Base-by-base conservation (phyloP, 2,888 invertebrate species). In the Tenthredo scrophulariae region DNA sequence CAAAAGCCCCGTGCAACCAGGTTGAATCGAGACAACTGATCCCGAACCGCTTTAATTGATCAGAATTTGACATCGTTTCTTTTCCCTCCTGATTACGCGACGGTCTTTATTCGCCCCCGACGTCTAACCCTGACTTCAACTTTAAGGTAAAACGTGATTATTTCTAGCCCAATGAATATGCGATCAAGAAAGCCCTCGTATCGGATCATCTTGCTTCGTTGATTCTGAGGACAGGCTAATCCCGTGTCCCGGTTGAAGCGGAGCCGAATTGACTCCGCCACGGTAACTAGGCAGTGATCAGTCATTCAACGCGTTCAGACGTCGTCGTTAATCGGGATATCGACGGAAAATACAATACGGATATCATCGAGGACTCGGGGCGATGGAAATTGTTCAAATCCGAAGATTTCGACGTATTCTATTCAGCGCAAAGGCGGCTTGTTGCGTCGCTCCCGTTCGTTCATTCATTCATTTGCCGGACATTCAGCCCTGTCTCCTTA, bases 191-290 rank as follows among this genome's bases (percentile, higher is more conserved):
- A 89, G 89, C 89, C 87, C 90, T 91, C 91, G 88, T 90, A 92
- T 91, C 91, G 90, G 89, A 91, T 92, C 90, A 90, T 90, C 87
- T 90, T 91, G 91, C 91, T 92, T 89, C 89, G 89, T 86, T 91
- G 91, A 89, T 91, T 90, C 88, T 89, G 91, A 91, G 90, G 87
- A 88, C 88, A 88, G 88, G 88, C 88, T 91, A 91, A 92, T 91
- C 91, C 90, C 87, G 88, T 87, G 89, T 89, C 89, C 85, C 62
- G 85, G 87, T 86, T 84, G 85, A 84, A 86, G 86, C 72, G 67
- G 74, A 72, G 84, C 29, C 75, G 82, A 54, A 33, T 29, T 29
- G 22, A 74, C 7, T 26, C 22, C 77, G 40, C 74, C 13, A 46
- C 74, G 74, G 43, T 46, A 46, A 22, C 40, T 75, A 75, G 13